Conservation (phyloP, 2,113 vertebrate species). For the Ceyx melanurus region DNA sequence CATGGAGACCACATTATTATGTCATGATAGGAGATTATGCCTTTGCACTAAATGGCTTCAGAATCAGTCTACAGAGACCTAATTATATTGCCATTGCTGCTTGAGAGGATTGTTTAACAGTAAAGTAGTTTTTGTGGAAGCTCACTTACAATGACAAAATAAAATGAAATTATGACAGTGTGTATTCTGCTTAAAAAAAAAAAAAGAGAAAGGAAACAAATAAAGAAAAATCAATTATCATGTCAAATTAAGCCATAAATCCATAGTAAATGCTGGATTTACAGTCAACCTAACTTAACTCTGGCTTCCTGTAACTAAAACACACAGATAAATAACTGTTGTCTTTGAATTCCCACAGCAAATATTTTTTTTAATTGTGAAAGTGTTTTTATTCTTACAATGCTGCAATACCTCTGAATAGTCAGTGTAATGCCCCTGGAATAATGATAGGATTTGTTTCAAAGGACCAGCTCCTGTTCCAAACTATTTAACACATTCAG, state of each 20-base stretch:
- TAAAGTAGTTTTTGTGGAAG: constrained; percentile 3
- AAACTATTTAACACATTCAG: not conserved
- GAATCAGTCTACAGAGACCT: constrained; percentile 47
- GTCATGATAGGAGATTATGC: constrained; percentile 48
- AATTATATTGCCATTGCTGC: constrained; percentile 50
- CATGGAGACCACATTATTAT: constrained; percentile 24
- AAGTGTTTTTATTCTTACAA: not conserved
- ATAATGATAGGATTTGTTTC: not conserved
- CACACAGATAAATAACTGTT: not conserved
- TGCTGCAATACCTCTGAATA: not conserved
- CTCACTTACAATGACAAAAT: not conserved
- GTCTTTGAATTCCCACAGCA: not conserved
- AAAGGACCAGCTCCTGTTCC: not conserved
- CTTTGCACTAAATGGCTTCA: constrained; percentile 45
- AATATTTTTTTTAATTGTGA: not conserved
- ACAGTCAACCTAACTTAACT: not conserved
- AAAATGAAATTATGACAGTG: constrained; percentile 31
- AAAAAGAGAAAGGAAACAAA: not conserved
- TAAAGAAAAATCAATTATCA: not conserved
- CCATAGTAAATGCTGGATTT: not conserved
- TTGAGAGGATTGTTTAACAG: constrained; percentile 20
- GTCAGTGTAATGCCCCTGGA: not conserved
- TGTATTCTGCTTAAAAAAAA: constrained; percentile 6
- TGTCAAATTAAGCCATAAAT: constrained; percentile 7
- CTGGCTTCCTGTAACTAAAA: not conserved